Conservation (phyloP, 2,113 vertebrate genomes). For the Lycaon pictus region DNA sequence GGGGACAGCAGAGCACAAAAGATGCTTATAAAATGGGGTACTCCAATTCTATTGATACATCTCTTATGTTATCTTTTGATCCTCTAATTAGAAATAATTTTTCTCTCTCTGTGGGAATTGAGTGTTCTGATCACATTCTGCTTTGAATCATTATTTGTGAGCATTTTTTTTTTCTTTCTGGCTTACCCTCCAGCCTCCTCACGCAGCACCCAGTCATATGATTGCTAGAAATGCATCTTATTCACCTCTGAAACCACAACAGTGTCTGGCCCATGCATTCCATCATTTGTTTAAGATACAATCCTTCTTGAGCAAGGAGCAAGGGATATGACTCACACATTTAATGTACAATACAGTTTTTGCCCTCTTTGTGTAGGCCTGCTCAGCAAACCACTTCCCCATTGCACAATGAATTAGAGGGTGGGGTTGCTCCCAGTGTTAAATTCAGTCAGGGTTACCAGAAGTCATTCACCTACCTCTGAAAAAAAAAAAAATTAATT, state of each 20-base stretch:
- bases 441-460: conserved; percentile 84
- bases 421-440: conserved; percentile 77
- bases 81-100: conserved; percentile 29
- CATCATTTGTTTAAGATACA: conserved; percentile 64
- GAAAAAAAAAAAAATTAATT: conserved; percentile 50
- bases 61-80: conserved; percentile 33
- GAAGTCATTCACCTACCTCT: conserved; percentile 83
- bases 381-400: conserved; percentile 87
- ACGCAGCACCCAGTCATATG: conserved; percentile 36
- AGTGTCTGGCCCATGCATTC: conserved; percentile 25
- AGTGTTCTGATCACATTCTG: background rate
- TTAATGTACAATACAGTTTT: conserved; percentile 80
- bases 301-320: conserved; percentile 73
- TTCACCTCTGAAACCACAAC: conserved; percentile 14
- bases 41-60: background rate
- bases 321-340: conserved; percentile 83
- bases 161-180: background rate
- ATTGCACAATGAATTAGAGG: conserved; percentile 81
- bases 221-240: conserved; percentile 28
- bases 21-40: background rate
- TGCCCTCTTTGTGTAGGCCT: conserved; percentile 80
- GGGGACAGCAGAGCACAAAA: background rate
- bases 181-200: background rate
- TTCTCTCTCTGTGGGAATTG: conserved; percentile 23
- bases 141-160: conserved; percentile 51